Conservation (phyloP, 2,888 invertebrate genomes). For the Sminthurides aquaticus region DNA sequence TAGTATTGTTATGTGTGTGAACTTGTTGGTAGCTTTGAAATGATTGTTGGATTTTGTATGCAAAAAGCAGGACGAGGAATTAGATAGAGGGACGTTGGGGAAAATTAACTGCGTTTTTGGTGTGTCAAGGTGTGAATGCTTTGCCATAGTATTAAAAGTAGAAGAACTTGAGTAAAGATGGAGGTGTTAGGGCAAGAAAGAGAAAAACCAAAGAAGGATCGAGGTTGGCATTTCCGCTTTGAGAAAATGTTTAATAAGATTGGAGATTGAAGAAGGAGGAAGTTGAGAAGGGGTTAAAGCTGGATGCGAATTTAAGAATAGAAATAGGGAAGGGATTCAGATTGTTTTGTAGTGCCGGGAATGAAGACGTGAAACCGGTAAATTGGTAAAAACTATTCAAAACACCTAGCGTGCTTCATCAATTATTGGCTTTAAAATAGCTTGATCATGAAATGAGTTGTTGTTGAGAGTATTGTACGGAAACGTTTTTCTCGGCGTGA, state of each 20-base stretch:
- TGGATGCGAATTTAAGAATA: too few species aligned
- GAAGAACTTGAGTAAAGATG: neutral
- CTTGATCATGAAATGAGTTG: neutral
- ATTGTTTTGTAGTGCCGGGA: neutral
- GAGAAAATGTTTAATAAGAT: neutral
- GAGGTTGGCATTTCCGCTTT: neutral
- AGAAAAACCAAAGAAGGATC: neutral
- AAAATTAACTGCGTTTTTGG: neutral
- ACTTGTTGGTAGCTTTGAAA: neutral
- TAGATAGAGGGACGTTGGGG: neutral
- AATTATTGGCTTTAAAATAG: neutral
- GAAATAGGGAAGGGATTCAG: neutral
- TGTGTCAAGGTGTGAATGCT: neutral
- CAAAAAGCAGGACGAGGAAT: neutral
- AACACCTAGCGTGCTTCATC: neutral
- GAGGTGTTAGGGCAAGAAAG: too few species aligned
- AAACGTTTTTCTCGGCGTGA: neutral
- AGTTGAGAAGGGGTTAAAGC: too few species aligned
- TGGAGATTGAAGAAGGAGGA: too few species aligned
- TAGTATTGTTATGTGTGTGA: neutral
- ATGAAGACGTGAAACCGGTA: neutral
- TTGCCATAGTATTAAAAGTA: neutral
- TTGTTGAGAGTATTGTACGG: neutral
- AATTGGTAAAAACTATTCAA: neutral
- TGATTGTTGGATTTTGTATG: neutral